Conservation (phyloP, 2,888 invertebrate species). For the Lycia hirtaria region DNA sequence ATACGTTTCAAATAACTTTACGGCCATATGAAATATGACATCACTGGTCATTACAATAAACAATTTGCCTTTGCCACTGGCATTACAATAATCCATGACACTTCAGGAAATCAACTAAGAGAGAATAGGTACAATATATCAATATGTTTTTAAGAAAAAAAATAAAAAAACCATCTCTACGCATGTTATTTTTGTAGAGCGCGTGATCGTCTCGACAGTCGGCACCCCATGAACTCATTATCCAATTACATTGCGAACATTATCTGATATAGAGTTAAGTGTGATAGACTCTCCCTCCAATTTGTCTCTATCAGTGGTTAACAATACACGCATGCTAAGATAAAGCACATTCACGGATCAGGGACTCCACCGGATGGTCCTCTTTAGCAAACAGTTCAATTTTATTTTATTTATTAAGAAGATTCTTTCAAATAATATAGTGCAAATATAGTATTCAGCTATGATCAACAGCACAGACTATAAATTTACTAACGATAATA, state of each 20-base stretch:
- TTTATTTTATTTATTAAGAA: not conserved
- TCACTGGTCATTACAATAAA: too few species aligned
- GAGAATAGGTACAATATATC: not conserved
- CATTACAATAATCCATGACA: too few species aligned
- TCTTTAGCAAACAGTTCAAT: slow-evolving; percentile 6
- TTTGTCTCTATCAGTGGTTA: slow-evolving; percentile 15
- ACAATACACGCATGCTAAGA: slow-evolving; percentile 14
- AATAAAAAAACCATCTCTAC: slow-evolving; percentile 6
- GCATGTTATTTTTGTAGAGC: slow-evolving; percentile 17
- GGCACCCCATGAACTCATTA: slow-evolving; percentile 28
- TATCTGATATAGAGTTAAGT: slow-evolving; percentile 31
- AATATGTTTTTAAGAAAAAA: not conserved
- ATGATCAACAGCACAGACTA: slow-evolving; percentile 37
- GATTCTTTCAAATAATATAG: not conserved
- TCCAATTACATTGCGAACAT: slow-evolving; percentile 36
- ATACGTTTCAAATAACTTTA: too few species aligned
- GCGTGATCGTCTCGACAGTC: slow-evolving; percentile 33
- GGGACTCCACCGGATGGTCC: slow-evolving; percentile 21
- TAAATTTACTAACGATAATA: slow-evolving; percentile 40
- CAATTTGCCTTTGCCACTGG: too few species aligned
- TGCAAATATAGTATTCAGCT: slow-evolving; percentile 2
- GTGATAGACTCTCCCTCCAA: slow-evolving; percentile 41
- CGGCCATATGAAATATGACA: too few species aligned
- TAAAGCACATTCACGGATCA: slow-evolving; percentile 27
- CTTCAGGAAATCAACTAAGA: too few species aligned